phyloP scores from a whole-genome alignment of 35 echinoderm and acorn worm genomes.

The Patiria miniata region DNA sequence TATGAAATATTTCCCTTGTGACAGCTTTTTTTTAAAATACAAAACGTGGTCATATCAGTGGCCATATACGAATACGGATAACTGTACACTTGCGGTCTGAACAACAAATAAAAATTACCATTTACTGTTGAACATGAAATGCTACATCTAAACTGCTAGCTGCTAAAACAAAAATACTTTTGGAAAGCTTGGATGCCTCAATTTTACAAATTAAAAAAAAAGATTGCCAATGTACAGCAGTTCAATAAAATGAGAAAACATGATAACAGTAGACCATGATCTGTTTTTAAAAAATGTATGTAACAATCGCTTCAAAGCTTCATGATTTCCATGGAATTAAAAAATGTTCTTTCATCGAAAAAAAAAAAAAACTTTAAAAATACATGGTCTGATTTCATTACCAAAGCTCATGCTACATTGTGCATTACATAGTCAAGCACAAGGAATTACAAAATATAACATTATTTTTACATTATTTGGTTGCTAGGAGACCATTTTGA shows the following conservation, averaged over 20 bases:
- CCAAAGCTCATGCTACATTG: background rate
- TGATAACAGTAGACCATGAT: constrained; percentile 5
- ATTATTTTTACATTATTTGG: constrained; percentile 5
- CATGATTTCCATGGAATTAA: background rate
- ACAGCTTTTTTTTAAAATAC: no score
- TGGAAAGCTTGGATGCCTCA: background rate
- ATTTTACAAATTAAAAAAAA: constrained; percentile 2
- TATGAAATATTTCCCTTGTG: no score
- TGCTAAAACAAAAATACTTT: no score
- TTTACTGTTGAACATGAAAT: no score
- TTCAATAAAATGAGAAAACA: background rate
- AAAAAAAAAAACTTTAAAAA: background rate
- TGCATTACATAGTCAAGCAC: constrained; percentile 11
- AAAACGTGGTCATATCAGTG: no score
- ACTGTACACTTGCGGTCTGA: no score
- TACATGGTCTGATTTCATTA: background rate
- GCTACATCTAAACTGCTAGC: no score
- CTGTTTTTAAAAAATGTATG: constrained; percentile 1
- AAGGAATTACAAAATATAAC: constrained; percentile 32
- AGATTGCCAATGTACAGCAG: constrained; percentile 8
- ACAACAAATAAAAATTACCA: no score
- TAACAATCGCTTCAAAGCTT: background rate
- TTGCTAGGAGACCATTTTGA: constrained; percentile 4
- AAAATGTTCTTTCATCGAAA: background rate
- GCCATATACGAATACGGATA: no score